Evolutionary conservation across 2,888 invertebrate species (phyloP).

Genomic region (Trissoscelio sp.): DNA sequence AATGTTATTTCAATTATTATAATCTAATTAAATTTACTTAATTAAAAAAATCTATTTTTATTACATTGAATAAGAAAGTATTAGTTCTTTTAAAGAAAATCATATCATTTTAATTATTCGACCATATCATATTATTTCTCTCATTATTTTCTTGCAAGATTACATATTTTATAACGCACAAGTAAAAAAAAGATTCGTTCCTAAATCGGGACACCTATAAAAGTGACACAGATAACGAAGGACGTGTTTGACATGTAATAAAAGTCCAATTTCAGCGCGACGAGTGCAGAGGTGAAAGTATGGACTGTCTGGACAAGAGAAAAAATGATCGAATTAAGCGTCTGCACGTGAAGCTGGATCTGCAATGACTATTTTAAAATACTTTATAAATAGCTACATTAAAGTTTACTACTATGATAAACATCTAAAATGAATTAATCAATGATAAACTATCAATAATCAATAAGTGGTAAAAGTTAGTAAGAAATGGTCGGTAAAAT

Average conservation of each 20-base stretch:
- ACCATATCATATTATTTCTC: slow-evolving; percentile 17
- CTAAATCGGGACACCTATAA: slow-evolving; percentile 24
- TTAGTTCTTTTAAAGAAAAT: too few relatives aligned
- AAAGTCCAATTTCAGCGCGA: slow-evolving; percentile 28
- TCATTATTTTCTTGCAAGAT: slow-evolving; percentile 9
- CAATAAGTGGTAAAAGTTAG: too few relatives aligned
- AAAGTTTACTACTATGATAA: too few relatives aligned
- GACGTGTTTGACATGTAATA: slow-evolving; percentile 37
- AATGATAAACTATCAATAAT: too few relatives aligned
- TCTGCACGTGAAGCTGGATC: slow-evolving; percentile 3
- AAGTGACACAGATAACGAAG: slow-evolving; percentile 38
- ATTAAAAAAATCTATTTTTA: too few relatives aligned
- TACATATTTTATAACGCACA: slow-evolving; percentile 5
- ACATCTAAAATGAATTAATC: too few relatives aligned
- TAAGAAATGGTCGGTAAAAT: too few relatives aligned
- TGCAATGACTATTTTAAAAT: not conserved
- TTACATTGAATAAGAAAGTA: too few relatives aligned
- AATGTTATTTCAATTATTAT: too few relatives aligned
- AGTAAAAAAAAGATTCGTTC: not conserved
- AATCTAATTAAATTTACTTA: too few relatives aligned
- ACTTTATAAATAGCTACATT: not conserved
- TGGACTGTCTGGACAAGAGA: slow-evolving; percentile 10
- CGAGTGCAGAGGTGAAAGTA: slow-evolving; percentile 42
- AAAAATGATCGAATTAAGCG: slow-evolving; percentile 20
- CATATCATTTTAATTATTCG: too few relatives aligned